Conservation (phyloP, 2,888 invertebrate genomes). For the Noctua comes region DNA sequence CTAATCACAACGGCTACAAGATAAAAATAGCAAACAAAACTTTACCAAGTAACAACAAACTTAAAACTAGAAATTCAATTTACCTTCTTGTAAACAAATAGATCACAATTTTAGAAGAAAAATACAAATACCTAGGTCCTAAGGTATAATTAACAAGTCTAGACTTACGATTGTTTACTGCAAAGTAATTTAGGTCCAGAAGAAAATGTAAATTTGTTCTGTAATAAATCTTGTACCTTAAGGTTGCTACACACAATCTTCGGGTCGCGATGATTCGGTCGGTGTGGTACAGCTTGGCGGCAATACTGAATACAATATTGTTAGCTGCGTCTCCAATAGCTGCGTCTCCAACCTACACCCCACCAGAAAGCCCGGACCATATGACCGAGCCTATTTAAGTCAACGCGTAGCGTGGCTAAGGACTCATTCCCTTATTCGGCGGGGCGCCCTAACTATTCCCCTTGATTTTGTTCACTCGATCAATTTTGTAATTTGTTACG, state of each 20-base stretch:
- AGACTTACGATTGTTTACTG: conserved; percentile 45
- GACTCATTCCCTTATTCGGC: no score
- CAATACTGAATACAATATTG: neutral
- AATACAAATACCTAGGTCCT: neutral
- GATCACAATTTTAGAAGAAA: conserved; percentile 32
- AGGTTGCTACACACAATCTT: neutral
- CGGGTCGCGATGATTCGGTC: neutral
- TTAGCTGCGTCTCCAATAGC: no score
- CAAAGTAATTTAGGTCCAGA: conserved; percentile 14
- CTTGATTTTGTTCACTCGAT: no score
- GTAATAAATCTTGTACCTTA: conserved; percentile 34
- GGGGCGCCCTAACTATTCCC: no score
- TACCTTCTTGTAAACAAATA: conserved; percentile 34
- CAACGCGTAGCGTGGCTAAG: no score
- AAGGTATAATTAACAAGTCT: conserved; percentile 53
- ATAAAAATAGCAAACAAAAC: conserved; percentile 16
- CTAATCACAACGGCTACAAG: neutral
- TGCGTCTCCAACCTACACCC: no score
- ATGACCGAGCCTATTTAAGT: no score
- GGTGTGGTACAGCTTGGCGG: neutral
- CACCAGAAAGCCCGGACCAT: no score
- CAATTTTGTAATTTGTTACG: no score
- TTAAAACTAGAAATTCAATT: conserved; percentile 35
- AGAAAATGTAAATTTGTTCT: conserved; percentile 35
- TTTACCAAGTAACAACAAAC: neutral